Percentiles rank a stretch among this genome's conserved stretches.
Evolutionary conservation across 2,797 vertebrate species (phyloP).

Genomic region (Sebastes taczanowskii): DNA sequence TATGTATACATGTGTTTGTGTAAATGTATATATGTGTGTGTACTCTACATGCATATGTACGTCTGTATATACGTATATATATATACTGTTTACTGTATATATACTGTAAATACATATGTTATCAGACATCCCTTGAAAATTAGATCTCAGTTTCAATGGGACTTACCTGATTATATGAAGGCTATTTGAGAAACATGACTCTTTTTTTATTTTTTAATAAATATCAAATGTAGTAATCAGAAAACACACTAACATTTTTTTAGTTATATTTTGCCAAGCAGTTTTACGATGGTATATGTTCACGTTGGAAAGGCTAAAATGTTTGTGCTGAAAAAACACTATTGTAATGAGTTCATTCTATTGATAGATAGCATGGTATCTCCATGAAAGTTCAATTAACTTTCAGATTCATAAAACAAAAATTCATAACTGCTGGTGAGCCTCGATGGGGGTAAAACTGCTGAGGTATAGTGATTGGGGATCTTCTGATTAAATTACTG

Average conservation of each 20-base stretch:
- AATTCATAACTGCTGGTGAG: not conserved
- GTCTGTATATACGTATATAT: no score
- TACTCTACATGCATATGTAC: no score
- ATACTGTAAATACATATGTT: no score
- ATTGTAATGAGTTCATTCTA: not conserved
- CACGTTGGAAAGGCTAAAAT: not conserved
- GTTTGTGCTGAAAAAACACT: not conserved
- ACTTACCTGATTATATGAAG: not conserved
- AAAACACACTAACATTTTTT: not conserved
- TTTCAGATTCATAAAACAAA: not conserved
- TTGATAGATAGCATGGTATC: conserved; percentile 31
- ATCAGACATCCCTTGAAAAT: not conserved
- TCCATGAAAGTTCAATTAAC: not conserved
- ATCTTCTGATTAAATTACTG: not conserved
- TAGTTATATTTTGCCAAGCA: not conserved
- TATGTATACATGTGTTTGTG: no score
- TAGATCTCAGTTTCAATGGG: not conserved
- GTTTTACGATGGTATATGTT: not conserved
- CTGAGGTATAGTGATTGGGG: not conserved
- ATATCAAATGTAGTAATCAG: not conserved
- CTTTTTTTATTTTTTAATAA: not conserved
- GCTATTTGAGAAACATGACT: not conserved
- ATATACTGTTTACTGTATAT: no score
- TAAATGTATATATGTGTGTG: no score
- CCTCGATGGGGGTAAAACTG: not conserved